Percentiles rank a stretch among this genome's conserved stretches.
Conservation (phyloP, 2,113 vertebrate species). For the Lamprotornis superbus region DNA sequence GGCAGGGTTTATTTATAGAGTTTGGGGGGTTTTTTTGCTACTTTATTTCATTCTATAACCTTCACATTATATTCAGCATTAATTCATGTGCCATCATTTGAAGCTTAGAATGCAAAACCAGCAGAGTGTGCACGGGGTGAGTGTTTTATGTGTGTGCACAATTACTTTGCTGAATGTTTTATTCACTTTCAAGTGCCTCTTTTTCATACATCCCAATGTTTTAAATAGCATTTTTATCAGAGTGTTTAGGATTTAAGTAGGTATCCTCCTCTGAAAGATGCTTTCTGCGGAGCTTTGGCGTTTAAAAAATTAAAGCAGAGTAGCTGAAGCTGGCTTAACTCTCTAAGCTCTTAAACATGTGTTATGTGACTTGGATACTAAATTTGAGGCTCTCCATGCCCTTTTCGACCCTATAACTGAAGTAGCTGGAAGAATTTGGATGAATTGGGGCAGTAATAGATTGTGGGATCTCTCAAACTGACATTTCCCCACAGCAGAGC, state of each 20-base stretch:
- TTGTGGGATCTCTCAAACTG: not conserved
- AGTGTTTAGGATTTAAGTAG: constrained; percentile 29
- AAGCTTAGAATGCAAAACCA: not conserved
- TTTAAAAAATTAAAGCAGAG: constrained; percentile 35
- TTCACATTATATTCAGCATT: not conserved
- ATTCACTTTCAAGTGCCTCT: constrained; percentile 15
- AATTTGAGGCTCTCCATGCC: not conserved
- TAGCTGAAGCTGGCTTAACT: not conserved
- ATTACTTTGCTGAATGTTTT: constrained; percentile 4
- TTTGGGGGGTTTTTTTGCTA: not conserved
- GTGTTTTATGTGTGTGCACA: not conserved
- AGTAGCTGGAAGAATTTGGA: not conserved
- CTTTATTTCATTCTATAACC: not conserved
- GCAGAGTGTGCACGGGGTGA: not conserved
- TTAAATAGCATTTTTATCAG: constrained; percentile 40
- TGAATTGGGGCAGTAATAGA: not conserved
- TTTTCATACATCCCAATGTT: not conserved
- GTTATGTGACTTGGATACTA: not conserved
- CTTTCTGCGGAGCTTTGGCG: not conserved
- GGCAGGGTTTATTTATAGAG: not conserved
- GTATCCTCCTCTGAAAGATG: not conserved
- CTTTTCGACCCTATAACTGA: fast-evolving
- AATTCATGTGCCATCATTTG: not conserved
- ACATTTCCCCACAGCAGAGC: not conserved
- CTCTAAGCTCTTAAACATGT: not conserved